Evolutionary conservation across 2,797 vertebrate genomes (phyloP), one percentile per base, ranked within the genome.

Genomic region (Neosilurus hyrtlii): DNA sequence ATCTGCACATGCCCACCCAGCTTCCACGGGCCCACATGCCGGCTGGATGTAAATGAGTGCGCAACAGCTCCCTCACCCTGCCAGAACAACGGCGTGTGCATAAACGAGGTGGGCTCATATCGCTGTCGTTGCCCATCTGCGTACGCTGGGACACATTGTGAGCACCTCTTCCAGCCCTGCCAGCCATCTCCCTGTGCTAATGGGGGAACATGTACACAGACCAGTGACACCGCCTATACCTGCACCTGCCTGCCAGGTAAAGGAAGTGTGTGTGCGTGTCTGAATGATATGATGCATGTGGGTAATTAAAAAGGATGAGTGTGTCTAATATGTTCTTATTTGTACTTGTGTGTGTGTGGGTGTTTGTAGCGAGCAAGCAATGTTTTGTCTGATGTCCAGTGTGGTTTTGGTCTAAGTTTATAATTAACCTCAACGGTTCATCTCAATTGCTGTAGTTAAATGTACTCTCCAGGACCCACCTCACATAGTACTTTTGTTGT

Each of bases 181-280:
- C 97, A 94, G 90, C 98, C 98, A 30, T 98, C 97, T 0, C 98
- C 97, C 6, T 99, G 98, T 93, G 96, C 95, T 83, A 99, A 97
- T 0, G 97, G 97, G 52, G 98, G 97, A 43, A 99, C 97, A n/a
- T 99, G 97, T 83, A 94, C 96, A 70, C 97, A 97, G 89, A 97
- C 96, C 0, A 95, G 96, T 5, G 97, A 99, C 83, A 95, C 95
- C 74, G 91, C 89, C 80, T 97, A 96, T 0, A 94, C 96, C 61
- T 99, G 98, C 77, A 95, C 95, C 81, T 99, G 98, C 84, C 93
- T 98, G 83, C 94, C 96, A 95, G 98, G 98, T 99, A 26, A 77
- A 24, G 0, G 61, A 62, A 16, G 9, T 20, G 74, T 77, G 51
- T 56, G 51, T 54, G 49, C 18, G 16, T 74, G 26, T 54, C 2